Evolutionary conservation across 2,797 vertebrate genomes (phyloP).

Genomic region (Crenuchus spilurus): DNA sequence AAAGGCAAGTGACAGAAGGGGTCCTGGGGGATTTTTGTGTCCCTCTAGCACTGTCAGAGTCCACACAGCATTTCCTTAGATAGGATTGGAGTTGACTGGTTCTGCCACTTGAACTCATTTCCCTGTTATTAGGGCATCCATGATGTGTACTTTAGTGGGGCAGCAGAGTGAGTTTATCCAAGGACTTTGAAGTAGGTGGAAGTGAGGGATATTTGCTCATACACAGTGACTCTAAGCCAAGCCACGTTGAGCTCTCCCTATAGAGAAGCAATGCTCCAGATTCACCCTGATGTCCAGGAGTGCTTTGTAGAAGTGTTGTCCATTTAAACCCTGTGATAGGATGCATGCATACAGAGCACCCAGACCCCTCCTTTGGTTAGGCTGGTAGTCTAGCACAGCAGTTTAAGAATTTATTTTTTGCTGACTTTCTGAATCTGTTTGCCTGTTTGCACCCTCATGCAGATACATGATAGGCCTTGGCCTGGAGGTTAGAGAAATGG

Average conservation of each 20-base stretch:
- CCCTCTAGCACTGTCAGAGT: conserved; percentile 37
- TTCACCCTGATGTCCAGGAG: conserved; percentile 41
- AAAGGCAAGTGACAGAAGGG: conserved; percentile 26
- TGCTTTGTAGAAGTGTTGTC: conserved; percentile 8
- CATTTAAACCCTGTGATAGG: conserved; percentile 13
- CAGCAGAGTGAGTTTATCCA: conserved; percentile 51
- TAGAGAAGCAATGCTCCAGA: conserved; percentile 44
- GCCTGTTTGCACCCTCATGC: background rate
- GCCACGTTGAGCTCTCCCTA: conserved; percentile 45
- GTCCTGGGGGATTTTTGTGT: conserved; percentile 34
- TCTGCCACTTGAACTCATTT: conserved; percentile 52
- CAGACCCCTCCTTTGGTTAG: background rate
- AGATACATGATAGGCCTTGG: background rate
- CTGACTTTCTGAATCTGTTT: background rate
- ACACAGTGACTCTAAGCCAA: conserved; percentile 38
- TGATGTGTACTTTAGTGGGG: conserved; percentile 52
- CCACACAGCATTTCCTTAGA: conserved; percentile 32
- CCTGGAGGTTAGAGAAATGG: too few species aligned
- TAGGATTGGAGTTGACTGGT: conserved; percentile 24
- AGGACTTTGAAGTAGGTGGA: conserved; percentile 59
- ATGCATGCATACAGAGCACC: too few species aligned
- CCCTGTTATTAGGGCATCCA: conserved; percentile 52
- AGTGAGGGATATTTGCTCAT: conserved; percentile 51
- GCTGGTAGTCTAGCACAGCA: background rate
- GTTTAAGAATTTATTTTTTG: background rate